A percentile compares a stretch with the other conserved stretches of the same genome.
Conservation (phyloP, 2,888 invertebrate genomes). For the Xanthostigma xanthostigma region DNA sequence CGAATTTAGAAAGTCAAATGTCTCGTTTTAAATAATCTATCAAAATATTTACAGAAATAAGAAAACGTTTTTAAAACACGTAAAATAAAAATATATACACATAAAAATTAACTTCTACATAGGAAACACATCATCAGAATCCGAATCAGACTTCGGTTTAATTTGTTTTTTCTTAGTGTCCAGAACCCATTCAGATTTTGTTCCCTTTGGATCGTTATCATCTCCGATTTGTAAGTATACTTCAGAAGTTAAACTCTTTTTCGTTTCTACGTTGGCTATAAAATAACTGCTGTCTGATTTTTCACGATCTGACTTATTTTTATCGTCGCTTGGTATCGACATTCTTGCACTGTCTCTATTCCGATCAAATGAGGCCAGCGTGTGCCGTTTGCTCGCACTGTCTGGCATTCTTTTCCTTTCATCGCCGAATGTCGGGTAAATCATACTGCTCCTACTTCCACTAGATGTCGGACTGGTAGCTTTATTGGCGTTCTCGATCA, state of each 20-base stretch:
- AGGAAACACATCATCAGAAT: not conserved
- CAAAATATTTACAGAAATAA: too few relatives aligned
- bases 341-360: too few relatives aligned
- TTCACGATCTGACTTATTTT: not conserved
- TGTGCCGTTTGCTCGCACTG: too few relatives aligned
- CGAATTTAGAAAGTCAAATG: not conserved
- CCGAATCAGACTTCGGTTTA: not conserved
- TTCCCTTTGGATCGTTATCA: not conserved
- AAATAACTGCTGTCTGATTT: conserved; percentile 12
- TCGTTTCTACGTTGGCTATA: conserved; percentile 14
- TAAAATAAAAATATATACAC: not conserved
- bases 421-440: too few relatives aligned
- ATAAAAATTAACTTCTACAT: not conserved
- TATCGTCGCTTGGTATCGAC: not conserved
- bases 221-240: conserved; percentile 14
- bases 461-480: conserved; percentile 5
- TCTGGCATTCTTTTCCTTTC: too few relatives aligned
- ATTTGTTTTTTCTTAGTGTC: not conserved
- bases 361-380: too few relatives aligned
- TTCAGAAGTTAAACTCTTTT: conserved; percentile 10
- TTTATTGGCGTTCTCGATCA: conserved; percentile 23
- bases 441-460: too few relatives aligned
- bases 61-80: too few relatives aligned
- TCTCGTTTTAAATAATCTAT: too few relatives aligned
- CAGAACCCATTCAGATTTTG: not conserved